These are phyloP conservation scores for Lamprologus ornatipinnis DNA, from an alignment of 2,113 vertebrate genomes.

Conservation along the genomic window DNA sequence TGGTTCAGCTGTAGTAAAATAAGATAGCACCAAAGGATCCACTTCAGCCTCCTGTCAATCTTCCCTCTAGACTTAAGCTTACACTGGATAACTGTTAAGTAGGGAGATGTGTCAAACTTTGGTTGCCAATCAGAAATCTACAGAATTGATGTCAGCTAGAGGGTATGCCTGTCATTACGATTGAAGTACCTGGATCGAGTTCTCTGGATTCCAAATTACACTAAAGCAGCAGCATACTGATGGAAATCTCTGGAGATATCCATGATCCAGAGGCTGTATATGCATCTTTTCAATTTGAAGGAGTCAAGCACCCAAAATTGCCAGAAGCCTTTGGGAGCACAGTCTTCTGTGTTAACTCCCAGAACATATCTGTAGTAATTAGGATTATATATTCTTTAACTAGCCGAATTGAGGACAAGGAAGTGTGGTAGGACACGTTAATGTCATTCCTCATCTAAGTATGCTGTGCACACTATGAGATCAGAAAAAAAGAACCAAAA, in stretches of 20 bases:
- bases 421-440: background rate
- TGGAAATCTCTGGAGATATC: constrained; percentile 1
- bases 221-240: background rate
- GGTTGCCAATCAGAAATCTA: background rate
- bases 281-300: constrained; percentile 30
- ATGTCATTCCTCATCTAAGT: background rate
- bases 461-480: background rate
- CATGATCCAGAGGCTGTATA: background rate
- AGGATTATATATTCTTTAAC: constrained; percentile 10
- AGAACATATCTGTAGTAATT: constrained; percentile 10
- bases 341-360: constrained; percentile 10
- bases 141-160: background rate
- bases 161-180: background rate
- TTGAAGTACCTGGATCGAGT: background rate
- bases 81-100: background rate
- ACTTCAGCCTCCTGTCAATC: background rate
- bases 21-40: background rate
- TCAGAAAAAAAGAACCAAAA: background rate
- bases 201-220: background rate
- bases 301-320: constrained; percentile 22
- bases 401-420: background rate
- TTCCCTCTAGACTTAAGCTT: background rate
- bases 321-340: constrained; percentile 4
- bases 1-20: background rate
- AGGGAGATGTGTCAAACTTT: background rate